Conservation (phyloP, 1,140 invertebrate genomes). For the Contarinia nasturtii region DNA sequence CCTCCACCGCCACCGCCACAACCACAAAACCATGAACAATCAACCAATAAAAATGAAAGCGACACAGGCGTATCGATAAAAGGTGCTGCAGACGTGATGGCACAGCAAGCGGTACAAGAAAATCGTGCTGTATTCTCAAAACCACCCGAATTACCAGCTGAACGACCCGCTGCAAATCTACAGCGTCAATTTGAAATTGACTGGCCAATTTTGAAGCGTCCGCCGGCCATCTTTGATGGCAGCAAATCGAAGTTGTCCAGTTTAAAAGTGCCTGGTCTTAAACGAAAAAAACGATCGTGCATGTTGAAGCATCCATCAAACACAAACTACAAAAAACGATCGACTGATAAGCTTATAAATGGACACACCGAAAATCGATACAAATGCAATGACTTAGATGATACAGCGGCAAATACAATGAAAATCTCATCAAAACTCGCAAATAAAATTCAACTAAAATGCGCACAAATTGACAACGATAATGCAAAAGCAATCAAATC, state of each 20-base stretch:
- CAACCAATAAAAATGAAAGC: too few relatives aligned
- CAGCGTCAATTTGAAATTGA: neutral
- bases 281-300: neutral
- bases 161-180: neutral
- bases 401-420: neutral
- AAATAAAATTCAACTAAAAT: neutral
- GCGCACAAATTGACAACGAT: neutral
- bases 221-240: neutral
- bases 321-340: neutral
- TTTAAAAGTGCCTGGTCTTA: neutral
- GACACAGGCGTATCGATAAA: slow-evolving; percentile 1
- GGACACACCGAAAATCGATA: neutral
- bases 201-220: neutral
- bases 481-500: neutral
- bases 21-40: too few relatives aligned
- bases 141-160: slow-evolving; percentile 1
- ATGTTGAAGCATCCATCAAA: neutral
- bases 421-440: neutral
- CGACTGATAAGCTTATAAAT: neutral
- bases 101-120: slow-evolving; percentile 2
- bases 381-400: neutral
- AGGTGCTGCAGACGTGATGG: slow-evolving; percentile 13
- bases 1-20: too few relatives aligned
- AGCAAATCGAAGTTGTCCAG: neutral
- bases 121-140: neutral